A percentile compares a stretch with the other conserved stretches of the same genome.
These are phyloP conservation scores for Carduelis carduelis DNA, from an alignment of 2,797 vertebrate genomes.

Conservation along the genomic window DNA sequence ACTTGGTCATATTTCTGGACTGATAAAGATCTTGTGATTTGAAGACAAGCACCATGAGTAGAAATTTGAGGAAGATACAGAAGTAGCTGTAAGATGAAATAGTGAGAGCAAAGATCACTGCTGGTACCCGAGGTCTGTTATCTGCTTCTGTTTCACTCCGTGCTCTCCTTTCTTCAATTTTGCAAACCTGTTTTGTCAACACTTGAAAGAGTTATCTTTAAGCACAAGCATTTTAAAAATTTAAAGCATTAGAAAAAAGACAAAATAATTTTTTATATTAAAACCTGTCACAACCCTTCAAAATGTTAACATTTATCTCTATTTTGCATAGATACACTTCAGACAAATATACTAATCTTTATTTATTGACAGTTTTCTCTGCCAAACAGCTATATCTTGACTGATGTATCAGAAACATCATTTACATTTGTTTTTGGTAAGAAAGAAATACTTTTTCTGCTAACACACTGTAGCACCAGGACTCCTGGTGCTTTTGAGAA, in stretches of 20 bases:
- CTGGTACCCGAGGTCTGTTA: background rate
- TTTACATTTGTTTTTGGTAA: background rate
- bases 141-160: background rate
- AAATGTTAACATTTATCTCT: background rate
- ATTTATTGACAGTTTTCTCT: background rate
- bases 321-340: background rate
- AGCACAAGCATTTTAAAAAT: background rate
- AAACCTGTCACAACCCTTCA: background rate
- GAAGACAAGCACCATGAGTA: background rate
- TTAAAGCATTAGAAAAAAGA: background rate
- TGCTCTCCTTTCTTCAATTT: background rate
- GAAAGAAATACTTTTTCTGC: background rate
- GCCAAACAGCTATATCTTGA: background rate
- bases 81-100: background rate
- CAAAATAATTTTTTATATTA: background rate
- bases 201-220: background rate
- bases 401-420: background rate
- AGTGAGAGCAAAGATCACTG: background rate
- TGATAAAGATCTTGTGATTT: background rate
- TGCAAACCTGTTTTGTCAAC: background rate
- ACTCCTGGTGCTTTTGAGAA: background rate
- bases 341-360: background rate
- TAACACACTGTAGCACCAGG: background rate
- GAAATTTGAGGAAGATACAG: background rate
- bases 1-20: background rate